Percentiles rank a stretch among this genome's conserved stretches.
These are phyloP conservation scores for Callyntrura guangdongensis DNA, from an alignment of 2,888 invertebrate species.

Conservation along the genomic window DNA sequence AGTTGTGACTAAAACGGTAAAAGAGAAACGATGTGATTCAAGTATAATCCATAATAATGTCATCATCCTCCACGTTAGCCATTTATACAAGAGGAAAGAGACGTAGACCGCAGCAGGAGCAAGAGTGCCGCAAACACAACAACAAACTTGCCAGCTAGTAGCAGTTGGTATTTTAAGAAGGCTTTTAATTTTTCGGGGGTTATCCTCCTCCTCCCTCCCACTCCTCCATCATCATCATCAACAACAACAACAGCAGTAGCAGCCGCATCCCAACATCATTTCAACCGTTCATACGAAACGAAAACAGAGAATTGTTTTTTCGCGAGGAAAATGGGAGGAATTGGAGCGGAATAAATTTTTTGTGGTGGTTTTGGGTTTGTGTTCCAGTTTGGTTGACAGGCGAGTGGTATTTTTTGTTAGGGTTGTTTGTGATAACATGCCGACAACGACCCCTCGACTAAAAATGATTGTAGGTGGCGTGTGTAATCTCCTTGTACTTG, in stretches of 20 bases:
- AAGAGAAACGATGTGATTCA: background rate
- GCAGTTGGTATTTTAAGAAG: too few relatives aligned
- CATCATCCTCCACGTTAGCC: background rate
- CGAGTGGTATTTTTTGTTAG: background rate
- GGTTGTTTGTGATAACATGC: too few relatives aligned
- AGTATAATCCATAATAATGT: slow-evolving; percentile 14
- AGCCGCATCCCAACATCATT: background rate
- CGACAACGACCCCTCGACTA: slow-evolving; percentile 44
- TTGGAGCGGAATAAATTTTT: slow-evolving; percentile 17
- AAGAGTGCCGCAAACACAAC: background rate
- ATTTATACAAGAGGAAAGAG: background rate
- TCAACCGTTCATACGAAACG: background rate
- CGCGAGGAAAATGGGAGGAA: background rate
- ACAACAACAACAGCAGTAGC: background rate
- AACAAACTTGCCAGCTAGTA: background rate
- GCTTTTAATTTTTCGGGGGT: too few relatives aligned
- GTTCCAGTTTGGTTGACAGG: background rate
- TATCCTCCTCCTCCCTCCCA: background rate
- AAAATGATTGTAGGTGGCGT: slow-evolving; percentile 75
- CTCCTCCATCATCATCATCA: background rate
- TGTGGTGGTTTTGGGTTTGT: background rate
- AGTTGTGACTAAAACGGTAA: background rate
- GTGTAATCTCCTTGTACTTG: slow-evolving; percentile 73
- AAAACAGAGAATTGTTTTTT: slow-evolving; percentile 13
- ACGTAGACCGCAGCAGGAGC: background rate